These are phyloP conservation scores for Deilephila elpenor DNA, from an alignment of 2,888 invertebrate genomes.

Conservation along the genomic window DNA sequence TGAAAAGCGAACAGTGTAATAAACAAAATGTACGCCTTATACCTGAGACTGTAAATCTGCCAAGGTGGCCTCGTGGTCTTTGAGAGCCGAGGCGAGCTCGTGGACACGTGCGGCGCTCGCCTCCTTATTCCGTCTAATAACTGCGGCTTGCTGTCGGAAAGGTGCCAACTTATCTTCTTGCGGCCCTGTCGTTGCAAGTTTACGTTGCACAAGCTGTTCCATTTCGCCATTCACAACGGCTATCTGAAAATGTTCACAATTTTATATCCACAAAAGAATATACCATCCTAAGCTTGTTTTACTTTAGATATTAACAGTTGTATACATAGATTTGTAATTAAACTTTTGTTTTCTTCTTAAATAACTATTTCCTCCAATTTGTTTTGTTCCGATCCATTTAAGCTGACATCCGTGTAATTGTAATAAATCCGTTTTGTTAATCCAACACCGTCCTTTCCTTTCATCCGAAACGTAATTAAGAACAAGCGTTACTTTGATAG, in stretches of 20 bases:
- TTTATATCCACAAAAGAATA: too few relatives aligned
- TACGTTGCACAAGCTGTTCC: conserved; percentile 89
- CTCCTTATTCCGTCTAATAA: conserved; percentile 92
- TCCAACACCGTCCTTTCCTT: background rate
- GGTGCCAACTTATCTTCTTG: conserved; percentile 91
- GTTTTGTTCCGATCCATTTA: background rate
- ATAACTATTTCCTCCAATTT: background rate
- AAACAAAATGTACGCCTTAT: conserved; percentile 22
- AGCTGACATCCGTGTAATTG: background rate
- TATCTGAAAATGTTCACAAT: conserved; percentile 58
- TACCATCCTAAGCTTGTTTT: background rate
- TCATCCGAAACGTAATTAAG: conserved; percentile 1
- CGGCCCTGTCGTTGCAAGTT: conserved; percentile 86
- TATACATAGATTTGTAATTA: too few relatives aligned
- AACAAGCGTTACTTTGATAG: background rate
- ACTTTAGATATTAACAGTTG: background rate
- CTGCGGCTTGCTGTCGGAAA: conserved; percentile 93
- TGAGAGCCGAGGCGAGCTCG: conserved; percentile 86
- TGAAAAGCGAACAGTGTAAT: background rate
- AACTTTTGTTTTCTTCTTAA: background rate
- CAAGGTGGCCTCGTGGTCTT: conserved; percentile 85
- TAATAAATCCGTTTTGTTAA: background rate
- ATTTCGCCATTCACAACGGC: conserved; percentile 85
- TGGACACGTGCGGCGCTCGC: conserved; percentile 88
- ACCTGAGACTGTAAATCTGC: conserved; percentile 83